Evolutionary conservation across 1,140 invertebrate species (phyloP).

Genomic region (Plectrocnemia conspersa): DNA sequence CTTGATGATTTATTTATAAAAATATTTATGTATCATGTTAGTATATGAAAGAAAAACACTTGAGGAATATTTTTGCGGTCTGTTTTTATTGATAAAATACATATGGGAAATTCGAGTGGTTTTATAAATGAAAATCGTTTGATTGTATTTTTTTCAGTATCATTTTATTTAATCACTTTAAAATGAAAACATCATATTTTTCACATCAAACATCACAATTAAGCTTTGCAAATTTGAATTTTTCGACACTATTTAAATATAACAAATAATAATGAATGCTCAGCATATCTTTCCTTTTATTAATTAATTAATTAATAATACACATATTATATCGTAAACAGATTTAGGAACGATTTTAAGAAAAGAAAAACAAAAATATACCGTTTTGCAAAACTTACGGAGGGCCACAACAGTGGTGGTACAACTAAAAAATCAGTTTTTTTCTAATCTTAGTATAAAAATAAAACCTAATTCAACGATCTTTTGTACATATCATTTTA

Average conservation of each 20-base stretch:
- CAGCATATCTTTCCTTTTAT: too few species aligned
- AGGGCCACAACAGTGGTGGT: background rate
- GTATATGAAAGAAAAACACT: too few species aligned
- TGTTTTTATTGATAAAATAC: too few species aligned
- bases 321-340: constrained; percentile 24
- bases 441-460: constrained; percentile 31
- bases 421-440: background rate
- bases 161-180: constrained; percentile 34
- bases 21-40: too few species aligned
- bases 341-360: constrained; percentile 28
- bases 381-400: background rate
- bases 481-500: constrained; percentile 34
- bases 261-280: constrained; percentile 32
- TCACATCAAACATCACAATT: constrained; percentile 37
- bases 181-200: constrained; percentile 32
- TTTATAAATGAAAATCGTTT: too few species aligned
- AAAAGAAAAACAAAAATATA: too few species aligned
- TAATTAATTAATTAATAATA: constrained; percentile 24
- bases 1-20: too few species aligned
- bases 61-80: too few species aligned
- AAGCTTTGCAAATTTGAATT: constrained; percentile 34
- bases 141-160: constrained; percentile 32
- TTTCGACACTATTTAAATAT: constrained; percentile 30
- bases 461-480: constrained; percentile 35
- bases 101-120: too few species aligned